Evolutionary conservation across 2,113 vertebrate genomes (phyloP).

Genomic region (Heloderma charlesbogerti): DNA sequence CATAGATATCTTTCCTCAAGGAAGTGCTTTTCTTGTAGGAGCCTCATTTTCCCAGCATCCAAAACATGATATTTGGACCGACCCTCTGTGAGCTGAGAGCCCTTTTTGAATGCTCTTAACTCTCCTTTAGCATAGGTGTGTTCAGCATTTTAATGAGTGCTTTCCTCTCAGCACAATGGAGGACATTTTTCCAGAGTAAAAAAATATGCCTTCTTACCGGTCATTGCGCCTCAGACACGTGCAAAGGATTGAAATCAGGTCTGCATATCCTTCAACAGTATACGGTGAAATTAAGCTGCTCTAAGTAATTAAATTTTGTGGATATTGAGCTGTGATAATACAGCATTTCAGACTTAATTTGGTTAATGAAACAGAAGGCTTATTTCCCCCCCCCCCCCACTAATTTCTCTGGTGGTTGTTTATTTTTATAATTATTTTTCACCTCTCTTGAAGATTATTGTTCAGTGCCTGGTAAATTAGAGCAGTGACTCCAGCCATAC

Average conservation of each 20-base stretch:
- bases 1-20: background rate
- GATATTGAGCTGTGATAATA: background rate
- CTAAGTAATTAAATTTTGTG: slow-evolving; percentile 1
- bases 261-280: slow-evolving; percentile 11
- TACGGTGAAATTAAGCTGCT: background rate
- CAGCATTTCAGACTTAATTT: slow-evolving; percentile 19
- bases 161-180: slow-evolving; percentile 19
- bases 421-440: slow-evolving; percentile 22
- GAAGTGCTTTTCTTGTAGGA: background rate
- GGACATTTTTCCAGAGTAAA: slow-evolving; percentile 13
- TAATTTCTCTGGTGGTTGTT: background rate
- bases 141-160: slow-evolving; percentile 37
- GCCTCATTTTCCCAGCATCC: background rate
- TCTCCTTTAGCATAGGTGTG: background rate
- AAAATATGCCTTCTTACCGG: background rate
- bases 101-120: slow-evolving; percentile 15
- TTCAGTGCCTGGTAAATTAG: background rate
- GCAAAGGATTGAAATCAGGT: background rate
- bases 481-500: background rate
- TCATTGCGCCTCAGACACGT: background rate
- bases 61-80: slow-evolving; percentile 1
- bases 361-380: background rate
- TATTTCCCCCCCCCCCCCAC: background rate
- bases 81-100: background rate
- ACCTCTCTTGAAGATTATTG: background rate